Conservation (phyloP, 2,888 invertebrate genomes). For the Epirrhoe tristata region DNA sequence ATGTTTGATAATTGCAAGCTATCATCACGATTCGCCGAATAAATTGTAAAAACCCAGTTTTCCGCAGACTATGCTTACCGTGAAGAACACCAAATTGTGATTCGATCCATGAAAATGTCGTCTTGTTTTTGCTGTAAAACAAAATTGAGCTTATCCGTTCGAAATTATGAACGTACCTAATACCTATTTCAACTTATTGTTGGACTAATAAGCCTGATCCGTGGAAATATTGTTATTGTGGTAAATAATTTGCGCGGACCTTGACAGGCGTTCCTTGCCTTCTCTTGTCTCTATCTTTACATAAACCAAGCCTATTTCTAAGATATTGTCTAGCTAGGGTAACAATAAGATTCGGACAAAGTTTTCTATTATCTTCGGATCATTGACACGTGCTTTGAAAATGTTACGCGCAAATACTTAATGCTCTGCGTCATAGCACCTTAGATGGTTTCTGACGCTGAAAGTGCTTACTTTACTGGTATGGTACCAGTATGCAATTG, state of each 20-base stretch:
- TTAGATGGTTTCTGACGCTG: conserved; percentile 50
- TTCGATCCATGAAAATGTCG: conserved; percentile 47
- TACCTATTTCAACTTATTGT: conserved; percentile 54
- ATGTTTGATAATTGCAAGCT: conserved; percentile 38
- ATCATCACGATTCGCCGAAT: conserved; percentile 28
- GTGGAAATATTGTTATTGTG: conserved; percentile 71
- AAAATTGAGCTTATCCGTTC: conserved; percentile 64
- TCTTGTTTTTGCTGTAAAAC: conserved; percentile 42
- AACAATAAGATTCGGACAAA: conserved; percentile 48
- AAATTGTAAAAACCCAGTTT: conserved; percentile 34
- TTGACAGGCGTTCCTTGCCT: conserved; percentile 63
- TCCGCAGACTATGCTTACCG: conserved; percentile 35
- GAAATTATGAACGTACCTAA: conserved; percentile 57
- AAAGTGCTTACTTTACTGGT: conserved; percentile 32
- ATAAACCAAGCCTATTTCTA: conserved; percentile 42
- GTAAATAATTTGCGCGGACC: conserved; percentile 64
- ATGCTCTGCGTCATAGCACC: conserved; percentile 53
- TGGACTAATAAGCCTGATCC: conserved; percentile 69
- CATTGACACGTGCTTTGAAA: conserved; percentile 51
- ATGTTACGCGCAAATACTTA: conserved; percentile 57
- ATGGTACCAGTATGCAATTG: conserved; percentile 57
- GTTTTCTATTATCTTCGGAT: neutral
- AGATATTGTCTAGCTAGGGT: conserved; percentile 41
- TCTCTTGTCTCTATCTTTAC: conserved; percentile 45
- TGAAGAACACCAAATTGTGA: conserved; percentile 49